Evolutionary conservation across 2,888 invertebrate genomes (phyloP), one percentile per base, ranked within the genome.

Genomic region (Synergus laeviventris): DNA sequence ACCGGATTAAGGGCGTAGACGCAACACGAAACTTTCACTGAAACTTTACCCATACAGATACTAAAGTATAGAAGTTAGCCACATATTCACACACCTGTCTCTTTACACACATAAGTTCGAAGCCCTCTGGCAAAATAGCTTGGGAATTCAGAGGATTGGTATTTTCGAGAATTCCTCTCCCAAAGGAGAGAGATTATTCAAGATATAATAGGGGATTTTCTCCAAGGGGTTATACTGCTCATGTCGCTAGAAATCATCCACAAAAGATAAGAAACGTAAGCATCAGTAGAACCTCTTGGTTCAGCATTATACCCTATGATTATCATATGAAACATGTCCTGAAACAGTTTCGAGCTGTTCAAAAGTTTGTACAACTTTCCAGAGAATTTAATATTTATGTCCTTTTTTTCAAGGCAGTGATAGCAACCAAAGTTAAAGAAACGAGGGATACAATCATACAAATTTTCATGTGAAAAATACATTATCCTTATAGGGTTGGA

Each of bases 1-100:
- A 70, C 77, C 76, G 81, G 78, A 82, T 84, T 83, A 83, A 84
- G 83, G 81, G 82, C 80, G 78, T 78, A 82, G 76, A 76, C 81
- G 80, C 77, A 74, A 76, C 81, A 73, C 42, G 74, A 75, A 83
- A 84, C 82, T 85, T 84, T 84, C 84, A 83, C 83, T 81, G 77
- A 79, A 80, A 81, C 73, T 81, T 81, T 76, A 64, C 75, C 73
- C 61, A 76, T 62, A 73, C 76, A 74, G 59, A 42, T 45, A 59
- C 39, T 39, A 24, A 45, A 49, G 31, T 18, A 70, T 45, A 42
- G 21, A 24, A 45, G 21, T 42, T 45, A 42, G 21, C 21, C 31
- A 75, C 76, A 75, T 76, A 75, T 78, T 74, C 73, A 74, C 18
- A 73, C 74, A 60, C 77, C 66, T 66, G 66, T 49, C 75, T 45